These are phyloP conservation scores for Corythaixoides concolor DNA, from an alignment of 2,113 vertebrate species.

Conservation along the genomic window DNA sequence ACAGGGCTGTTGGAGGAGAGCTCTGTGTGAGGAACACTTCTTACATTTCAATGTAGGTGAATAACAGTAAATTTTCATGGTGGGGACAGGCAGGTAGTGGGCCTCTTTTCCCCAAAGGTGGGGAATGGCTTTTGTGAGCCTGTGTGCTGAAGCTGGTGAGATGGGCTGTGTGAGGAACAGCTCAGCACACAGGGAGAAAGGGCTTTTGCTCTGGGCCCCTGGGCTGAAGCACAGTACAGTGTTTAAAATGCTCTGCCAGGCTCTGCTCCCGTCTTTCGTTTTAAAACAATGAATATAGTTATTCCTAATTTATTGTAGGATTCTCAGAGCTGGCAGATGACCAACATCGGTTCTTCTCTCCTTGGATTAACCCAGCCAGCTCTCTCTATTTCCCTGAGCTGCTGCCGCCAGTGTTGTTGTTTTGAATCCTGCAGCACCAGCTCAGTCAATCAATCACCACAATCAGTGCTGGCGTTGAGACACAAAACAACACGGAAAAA, in stretches of 20 bases:
- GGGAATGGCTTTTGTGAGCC: neutral
- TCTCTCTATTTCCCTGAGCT: neutral
- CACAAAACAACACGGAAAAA: neutral
- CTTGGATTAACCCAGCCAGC: slow-evolving; percentile 22
- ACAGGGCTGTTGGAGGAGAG: neutral
- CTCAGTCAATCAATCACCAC: slow-evolving; percentile 44
- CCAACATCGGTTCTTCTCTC: neutral
- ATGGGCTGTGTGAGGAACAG: neutral
- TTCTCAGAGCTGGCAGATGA: slow-evolving; percentile 32
- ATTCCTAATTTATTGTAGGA: slow-evolving; percentile 4
- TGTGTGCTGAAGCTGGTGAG: neutral
- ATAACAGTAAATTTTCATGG: neutral
- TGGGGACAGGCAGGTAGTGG: neutral
- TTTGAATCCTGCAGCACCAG: slow-evolving; percentile 39
- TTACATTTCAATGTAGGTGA: neutral
- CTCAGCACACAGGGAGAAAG: neutral
- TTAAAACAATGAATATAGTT: slow-evolving; percentile 25
- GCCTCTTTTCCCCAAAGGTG: neutral
- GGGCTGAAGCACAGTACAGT: neutral
- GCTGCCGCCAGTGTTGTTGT: neutral
- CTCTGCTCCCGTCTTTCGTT: neutral
- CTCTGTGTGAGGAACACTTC: neutral
- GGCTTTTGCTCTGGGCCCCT: neutral
- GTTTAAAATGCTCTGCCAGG: neutral
- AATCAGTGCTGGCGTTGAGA: neutral